These are phyloP conservation scores for Psix sp. DNA, from an alignment of 1,140 invertebrate species.

Conservation along the genomic window DNA sequence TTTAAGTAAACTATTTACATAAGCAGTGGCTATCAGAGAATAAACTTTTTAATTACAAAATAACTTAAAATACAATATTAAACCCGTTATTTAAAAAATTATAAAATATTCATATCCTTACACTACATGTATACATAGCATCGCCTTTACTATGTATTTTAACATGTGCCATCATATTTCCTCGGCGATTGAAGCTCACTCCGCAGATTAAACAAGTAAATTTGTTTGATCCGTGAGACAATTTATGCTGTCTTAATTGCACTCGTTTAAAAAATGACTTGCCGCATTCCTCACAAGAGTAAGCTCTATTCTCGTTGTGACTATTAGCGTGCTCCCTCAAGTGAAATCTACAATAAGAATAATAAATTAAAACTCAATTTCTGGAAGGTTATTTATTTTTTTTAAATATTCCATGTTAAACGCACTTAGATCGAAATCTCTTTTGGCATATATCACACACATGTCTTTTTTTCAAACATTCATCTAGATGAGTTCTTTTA, in stretches of 20 bases:
- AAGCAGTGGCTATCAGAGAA: too few species aligned
- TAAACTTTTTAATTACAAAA: too few species aligned
- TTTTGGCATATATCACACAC: slow-evolving; percentile 67
- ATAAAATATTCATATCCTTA: slow-evolving; percentile 55
- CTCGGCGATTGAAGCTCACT: slow-evolving; percentile 67
- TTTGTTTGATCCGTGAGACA: slow-evolving; percentile 66
- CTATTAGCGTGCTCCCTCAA: slow-evolving; percentile 70
- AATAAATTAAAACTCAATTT: slow-evolving; percentile 7
- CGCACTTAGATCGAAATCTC: slow-evolving; percentile 68
- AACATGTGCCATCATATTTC: slow-evolving; percentile 71
- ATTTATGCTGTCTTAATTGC: slow-evolving; percentile 69
- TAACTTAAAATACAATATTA: too few species aligned
- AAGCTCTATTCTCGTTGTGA: slow-evolving; percentile 73
- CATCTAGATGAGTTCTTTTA: slow-evolving; percentile 70
- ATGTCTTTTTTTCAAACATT: slow-evolving; percentile 64
- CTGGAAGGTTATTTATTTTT: slow-evolving; percentile 2
- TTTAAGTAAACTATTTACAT: too few species aligned
- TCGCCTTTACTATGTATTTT: slow-evolving; percentile 65
- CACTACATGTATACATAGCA: slow-evolving; percentile 66
- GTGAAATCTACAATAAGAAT: slow-evolving; percentile 67
- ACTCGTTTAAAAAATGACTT: slow-evolving; percentile 74
- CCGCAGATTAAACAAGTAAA: slow-evolving; percentile 67
- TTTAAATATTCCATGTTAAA: not conserved
- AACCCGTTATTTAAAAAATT: too few species aligned
- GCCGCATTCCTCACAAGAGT: slow-evolving; percentile 73